A percentile compares a stretch with the other conserved stretches of the same genome.
These are phyloP conservation scores for Valencia hispanica DNA, from an alignment of 2,797 vertebrate genomes.

Conservation along the genomic window DNA sequence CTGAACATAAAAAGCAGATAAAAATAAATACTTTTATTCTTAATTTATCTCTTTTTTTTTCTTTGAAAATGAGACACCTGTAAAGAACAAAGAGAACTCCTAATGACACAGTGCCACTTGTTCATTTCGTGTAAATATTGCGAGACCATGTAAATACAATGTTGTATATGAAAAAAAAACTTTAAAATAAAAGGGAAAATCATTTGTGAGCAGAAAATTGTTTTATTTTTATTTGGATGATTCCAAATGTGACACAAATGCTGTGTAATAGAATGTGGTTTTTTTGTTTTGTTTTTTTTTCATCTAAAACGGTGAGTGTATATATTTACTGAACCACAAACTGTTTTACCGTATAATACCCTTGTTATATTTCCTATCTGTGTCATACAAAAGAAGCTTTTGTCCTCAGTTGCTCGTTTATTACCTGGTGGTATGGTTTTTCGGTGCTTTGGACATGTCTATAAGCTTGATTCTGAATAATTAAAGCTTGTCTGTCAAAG, in stretches of 20 bases:
- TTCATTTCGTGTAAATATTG: constrained; percentile 86
- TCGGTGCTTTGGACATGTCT: constrained; percentile 71
- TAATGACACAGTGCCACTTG: constrained; percentile 85
- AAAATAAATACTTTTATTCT: constrained; percentile 52
- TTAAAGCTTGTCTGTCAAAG: constrained; percentile 77
- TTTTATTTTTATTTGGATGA: constrained; percentile 69
- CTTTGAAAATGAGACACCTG: constrained; percentile 71
- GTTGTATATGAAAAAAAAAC: constrained; percentile 87
- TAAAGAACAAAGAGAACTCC: constrained; percentile 73
- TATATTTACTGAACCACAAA: constrained; percentile 69
- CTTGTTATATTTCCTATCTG: constrained; percentile 70
- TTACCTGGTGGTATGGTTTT: constrained; percentile 69
- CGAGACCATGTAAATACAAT: constrained; percentile 86
- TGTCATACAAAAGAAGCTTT: constrained; percentile 64
- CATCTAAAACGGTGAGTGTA: constrained; percentile 66
- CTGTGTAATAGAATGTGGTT: constrained; percentile 61
- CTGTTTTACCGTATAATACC: constrained; percentile 69
- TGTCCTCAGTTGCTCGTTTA: constrained; percentile 69
- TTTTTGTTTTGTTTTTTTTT: constrained; percentile 52
- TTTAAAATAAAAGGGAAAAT: constrained; percentile 85
- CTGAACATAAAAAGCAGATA: constrained; percentile 50
- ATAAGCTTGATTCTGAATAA: constrained; percentile 74
- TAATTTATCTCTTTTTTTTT: constrained; percentile 79
- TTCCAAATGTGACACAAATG: constrained; percentile 66
- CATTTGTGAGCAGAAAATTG: constrained; percentile 78